Conservation (phyloP, 2,797 vertebrate species). For the Pyrrhura leucotis region DNA sequence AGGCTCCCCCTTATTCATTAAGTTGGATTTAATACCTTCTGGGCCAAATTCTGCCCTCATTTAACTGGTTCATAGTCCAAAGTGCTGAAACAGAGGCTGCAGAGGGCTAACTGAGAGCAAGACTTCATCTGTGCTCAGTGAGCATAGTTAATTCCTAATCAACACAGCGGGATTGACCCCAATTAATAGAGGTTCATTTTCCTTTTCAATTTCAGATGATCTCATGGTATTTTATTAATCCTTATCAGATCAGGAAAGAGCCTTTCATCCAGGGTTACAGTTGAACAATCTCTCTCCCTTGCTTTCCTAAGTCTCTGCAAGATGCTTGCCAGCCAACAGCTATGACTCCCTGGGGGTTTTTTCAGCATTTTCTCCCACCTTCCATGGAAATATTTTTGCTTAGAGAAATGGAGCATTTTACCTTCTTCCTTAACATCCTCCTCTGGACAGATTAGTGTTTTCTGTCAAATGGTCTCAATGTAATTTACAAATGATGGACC, state of each 20-base stretch:
- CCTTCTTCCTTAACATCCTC: not conserved
- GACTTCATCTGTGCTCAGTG: not conserved
- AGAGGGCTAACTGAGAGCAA: not conserved
- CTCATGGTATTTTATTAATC: not conserved
- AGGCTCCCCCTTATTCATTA: not conserved
- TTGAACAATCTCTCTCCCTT: not conserved
- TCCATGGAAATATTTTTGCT: not conserved
- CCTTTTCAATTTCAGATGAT: not conserved
- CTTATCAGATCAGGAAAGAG: not conserved
- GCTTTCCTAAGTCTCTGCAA: not conserved
- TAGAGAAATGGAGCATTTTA: not conserved
- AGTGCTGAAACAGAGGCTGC: not conserved
- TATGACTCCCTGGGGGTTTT: not conserved
- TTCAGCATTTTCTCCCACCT: not conserved
- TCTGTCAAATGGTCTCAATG: not conserved
- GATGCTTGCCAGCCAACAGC: not conserved
- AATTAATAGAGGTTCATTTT: slow-evolving; percentile 9
- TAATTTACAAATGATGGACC: not conserved
- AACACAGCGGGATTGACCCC: not conserved
- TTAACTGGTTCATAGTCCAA: not conserved
- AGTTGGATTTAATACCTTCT: not conserved
- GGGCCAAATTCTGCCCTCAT: not conserved
- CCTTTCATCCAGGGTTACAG: not conserved
- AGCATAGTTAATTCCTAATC: not conserved
- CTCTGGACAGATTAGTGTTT: not conserved